A percentile compares a stretch with the other conserved stretches of the same genome.
These are phyloP conservation scores for Bovichtus variegatus DNA, from an alignment of 2,797 vertebrate species.

Conservation along the genomic window DNA sequence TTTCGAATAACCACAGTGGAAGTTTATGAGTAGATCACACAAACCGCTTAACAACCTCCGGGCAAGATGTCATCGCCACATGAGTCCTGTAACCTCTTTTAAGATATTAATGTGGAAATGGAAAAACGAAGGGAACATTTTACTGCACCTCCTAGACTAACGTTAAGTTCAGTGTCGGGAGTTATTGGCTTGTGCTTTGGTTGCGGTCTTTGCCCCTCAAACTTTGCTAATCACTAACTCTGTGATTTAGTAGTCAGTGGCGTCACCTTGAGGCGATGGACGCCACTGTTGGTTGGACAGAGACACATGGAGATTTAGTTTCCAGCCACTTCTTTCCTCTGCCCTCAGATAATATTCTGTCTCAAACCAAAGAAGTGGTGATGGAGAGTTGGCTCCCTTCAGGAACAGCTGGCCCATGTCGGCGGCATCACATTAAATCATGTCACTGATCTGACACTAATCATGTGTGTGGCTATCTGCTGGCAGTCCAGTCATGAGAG, in stretches of 20 bases:
- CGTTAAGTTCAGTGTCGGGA: constrained; percentile 50
- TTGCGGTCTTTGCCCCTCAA: constrained; percentile 21
- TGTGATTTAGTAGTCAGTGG: constrained; percentile 37
- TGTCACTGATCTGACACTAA: constrained; percentile 68
- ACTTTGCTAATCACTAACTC: constrained; percentile 42
- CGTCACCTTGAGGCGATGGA: constrained; percentile 11
- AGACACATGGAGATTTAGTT: constrained; percentile 26
- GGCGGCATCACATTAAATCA: constrained; percentile 53
- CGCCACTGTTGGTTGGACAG: not conserved
- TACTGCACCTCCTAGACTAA: constrained; percentile 57
- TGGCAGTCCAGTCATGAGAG: constrained; percentile 55
- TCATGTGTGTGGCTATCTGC: constrained; percentile 61
- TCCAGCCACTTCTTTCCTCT: constrained; percentile 4
- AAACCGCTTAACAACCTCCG: constrained; percentile 15
- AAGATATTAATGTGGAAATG: constrained; percentile 56
- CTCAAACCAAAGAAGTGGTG: constrained; percentile 31
- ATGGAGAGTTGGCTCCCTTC: constrained; percentile 36
- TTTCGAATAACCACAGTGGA: constrained; percentile 20
- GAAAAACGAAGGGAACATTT: constrained; percentile 47
- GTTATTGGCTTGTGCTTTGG: constrained; percentile 66
- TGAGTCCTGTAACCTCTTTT: constrained; percentile 47
- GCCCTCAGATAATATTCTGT: constrained; percentile 42
- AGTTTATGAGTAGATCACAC: constrained; percentile 8
- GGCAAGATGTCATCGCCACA: constrained; percentile 13
- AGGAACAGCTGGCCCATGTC: constrained; percentile 68